Base-by-base conservation (phyloP, 1,140 invertebrate species). In the Megalopta genalis region DNA sequence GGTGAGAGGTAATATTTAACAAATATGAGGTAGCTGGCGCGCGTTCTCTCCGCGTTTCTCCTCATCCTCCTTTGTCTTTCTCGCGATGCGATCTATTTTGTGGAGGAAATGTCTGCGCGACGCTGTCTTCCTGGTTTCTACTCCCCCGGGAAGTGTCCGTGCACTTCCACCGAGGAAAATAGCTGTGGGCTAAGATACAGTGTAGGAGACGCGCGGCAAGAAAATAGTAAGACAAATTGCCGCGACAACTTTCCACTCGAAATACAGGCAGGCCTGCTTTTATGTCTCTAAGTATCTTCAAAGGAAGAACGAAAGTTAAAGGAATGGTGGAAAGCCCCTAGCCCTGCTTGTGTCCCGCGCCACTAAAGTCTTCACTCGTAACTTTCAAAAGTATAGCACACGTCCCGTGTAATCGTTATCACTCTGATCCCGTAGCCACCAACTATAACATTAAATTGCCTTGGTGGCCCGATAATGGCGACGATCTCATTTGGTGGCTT, bases 201-300 rank as follows among this genome's bases (percentile, higher is more conserved):
- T 25, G 23, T 42, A 60, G 27, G 73, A 52, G 37, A 52, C 14
- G 27, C 27, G 42, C 63, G 42, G 64, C 25, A 80, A 62, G 77
- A 67, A 80, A 74, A 75, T 80, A 75, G 27, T 65, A 75, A 80
- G 71, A 80, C n/a, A 75, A 66, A 80, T 80, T 80, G 25, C 63
- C n/a, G 42, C 18, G 77, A 25, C 49, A 72, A 72, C 25, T 65
- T 64, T 49, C 37, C 16, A 27, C 52, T 74, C 39, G 60, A 79
- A 59, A 65, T 73, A 63, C 46, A 73, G 49, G 42, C 46, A 73
- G 49, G 42, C 8, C 57, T 64, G 27, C 59, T 71, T 63, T 77
- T 71, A 77, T 60, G 62, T 66, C 27, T 57, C 8, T 32, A 59
- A 79, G 62, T 77, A 69, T 27, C 68, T 71, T 70, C 27, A 37